These are phyloP conservation scores for Dione vanillae DNA, from an alignment of 2,888 invertebrate species.

Conservation along the genomic window DNA sequence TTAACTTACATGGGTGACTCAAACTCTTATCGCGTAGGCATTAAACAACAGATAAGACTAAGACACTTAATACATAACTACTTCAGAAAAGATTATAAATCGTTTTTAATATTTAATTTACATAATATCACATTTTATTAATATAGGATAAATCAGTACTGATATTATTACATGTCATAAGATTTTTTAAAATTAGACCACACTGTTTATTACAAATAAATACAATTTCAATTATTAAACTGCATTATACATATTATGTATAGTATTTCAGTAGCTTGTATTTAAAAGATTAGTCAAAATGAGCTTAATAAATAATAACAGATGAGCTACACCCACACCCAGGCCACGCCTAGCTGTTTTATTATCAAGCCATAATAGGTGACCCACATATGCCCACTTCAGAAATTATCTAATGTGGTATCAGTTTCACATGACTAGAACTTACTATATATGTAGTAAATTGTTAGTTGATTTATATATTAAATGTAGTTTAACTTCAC, in stretches of 20 bases:
- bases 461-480: slow-evolving; percentile 20
- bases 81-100: too few species aligned
- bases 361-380: slow-evolving; percentile 63
- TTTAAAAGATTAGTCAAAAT: slow-evolving; percentile 19
- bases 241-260: background rate
- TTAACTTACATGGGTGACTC: background rate
- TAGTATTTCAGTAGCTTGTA: background rate
- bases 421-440: slow-evolving; percentile 47
- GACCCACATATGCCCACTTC: slow-evolving; percentile 71
- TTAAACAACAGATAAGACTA: slow-evolving; percentile 11
- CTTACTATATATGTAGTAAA: slow-evolving; percentile 25
- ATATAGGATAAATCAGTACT: too few species aligned
- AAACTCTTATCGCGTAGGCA: background rate
- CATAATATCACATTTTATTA: too few species aligned
- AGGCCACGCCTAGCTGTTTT: slow-evolving; percentile 41
- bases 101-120: too few species aligned
- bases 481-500: too few species aligned
- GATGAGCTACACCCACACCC: slow-evolving; percentile 51
- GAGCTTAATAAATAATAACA: slow-evolving; percentile 40
- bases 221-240: background rate
- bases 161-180: too few species aligned
- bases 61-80: slow-evolving; percentile 3
- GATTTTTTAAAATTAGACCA: too few species aligned
- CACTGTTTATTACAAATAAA: background rate
- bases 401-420: slow-evolving; percentile 62